phyloP scores from a whole-genome alignment of 2,888 invertebrate genomes.

The Girardia tigrina region DNA sequence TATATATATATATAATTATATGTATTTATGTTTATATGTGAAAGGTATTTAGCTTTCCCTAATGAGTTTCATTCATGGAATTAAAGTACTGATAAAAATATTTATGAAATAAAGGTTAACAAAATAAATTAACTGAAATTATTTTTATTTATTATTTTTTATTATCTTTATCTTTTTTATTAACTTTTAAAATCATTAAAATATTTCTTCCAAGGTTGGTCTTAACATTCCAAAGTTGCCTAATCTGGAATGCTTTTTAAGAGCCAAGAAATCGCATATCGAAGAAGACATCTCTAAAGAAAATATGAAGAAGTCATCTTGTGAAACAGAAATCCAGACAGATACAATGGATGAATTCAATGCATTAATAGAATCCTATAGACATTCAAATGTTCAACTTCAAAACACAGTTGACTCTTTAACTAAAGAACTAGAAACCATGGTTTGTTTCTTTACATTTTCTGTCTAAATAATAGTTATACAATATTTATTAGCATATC shows the following conservation, averaged over 20 bases:
- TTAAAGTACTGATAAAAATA: too few relatives aligned
- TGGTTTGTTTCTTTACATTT: background rate
- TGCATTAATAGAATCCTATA: background rate
- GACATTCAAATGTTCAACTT: background rate
- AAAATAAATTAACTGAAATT: too few relatives aligned
- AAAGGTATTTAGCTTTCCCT: too few relatives aligned
- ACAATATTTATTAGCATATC: background rate
- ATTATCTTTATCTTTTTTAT: too few relatives aligned
- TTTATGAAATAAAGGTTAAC: too few relatives aligned
- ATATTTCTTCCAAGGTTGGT: too few relatives aligned
- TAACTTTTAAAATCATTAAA: too few relatives aligned
- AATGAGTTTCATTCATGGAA: too few relatives aligned
- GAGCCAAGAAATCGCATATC: background rate
- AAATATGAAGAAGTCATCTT: background rate
- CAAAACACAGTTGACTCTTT: background rate
- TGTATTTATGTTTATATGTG: too few relatives aligned
- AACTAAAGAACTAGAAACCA: background rate
- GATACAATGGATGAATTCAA: background rate
- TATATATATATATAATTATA: too few relatives aligned
- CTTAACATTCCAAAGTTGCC: conserved; percentile 16
- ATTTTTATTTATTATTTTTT: too few relatives aligned
- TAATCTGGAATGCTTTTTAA: background rate
- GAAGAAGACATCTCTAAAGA: background rate
- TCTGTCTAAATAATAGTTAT: background rate
- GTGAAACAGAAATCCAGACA: background rate